A percentile compares a stretch with the other conserved stretches of the same genome.
These are phyloP conservation scores for Phoxinus dragarum DNA, from an alignment of 2,797 vertebrate species.

Conservation along the genomic window DNA sequence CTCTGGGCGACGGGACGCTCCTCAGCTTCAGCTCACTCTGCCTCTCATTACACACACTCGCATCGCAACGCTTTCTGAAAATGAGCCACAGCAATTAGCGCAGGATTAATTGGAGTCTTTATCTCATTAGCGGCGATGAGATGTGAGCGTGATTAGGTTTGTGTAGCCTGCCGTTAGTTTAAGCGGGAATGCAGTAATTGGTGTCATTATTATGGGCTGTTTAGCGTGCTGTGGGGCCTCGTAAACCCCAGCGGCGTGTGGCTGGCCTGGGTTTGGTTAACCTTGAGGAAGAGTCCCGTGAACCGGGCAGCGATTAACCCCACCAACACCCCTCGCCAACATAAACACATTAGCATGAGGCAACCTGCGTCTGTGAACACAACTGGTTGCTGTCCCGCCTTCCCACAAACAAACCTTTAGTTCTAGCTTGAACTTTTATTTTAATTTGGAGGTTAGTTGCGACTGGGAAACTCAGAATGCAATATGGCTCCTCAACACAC, in stretches of 20 bases:
- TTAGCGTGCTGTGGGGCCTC: slow-evolving; percentile 89
- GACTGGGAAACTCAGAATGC: too few relatives aligned
- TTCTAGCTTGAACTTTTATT: background rate
- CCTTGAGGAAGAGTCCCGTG: slow-evolving; percentile 83
- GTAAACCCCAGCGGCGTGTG: slow-evolving; percentile 96
- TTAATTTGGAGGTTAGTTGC: too few relatives aligned
- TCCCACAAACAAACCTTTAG: slow-evolving; percentile 71
- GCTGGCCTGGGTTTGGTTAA: slow-evolving; percentile 88
- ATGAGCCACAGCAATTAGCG: slow-evolving; percentile 96
- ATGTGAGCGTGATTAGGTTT: slow-evolving; percentile 99
- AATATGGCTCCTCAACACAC: too few relatives aligned
- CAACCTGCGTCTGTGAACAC: slow-evolving; percentile 68
- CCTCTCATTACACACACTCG: slow-evolving; percentile 92
- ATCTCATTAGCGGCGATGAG: slow-evolving; percentile 99
- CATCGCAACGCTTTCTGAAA: slow-evolving; percentile 95
- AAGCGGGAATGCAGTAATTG: slow-evolving; percentile 98
- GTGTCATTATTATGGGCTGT: slow-evolving; percentile 98
- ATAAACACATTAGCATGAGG: slow-evolving; percentile 70
- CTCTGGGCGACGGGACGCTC: slow-evolving; percentile 43
- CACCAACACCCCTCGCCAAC: slow-evolving; percentile 53
- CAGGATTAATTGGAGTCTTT: slow-evolving; percentile 99
- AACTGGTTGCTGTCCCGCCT: slow-evolving; percentile 66
- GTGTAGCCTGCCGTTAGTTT: slow-evolving; percentile 97
- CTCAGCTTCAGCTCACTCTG: slow-evolving; percentile 86
- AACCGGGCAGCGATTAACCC: slow-evolving; percentile 73